These are phyloP conservation scores for Panzeria rudis DNA, from an alignment of 2,888 invertebrate species.

Conservation along the genomic window DNA sequence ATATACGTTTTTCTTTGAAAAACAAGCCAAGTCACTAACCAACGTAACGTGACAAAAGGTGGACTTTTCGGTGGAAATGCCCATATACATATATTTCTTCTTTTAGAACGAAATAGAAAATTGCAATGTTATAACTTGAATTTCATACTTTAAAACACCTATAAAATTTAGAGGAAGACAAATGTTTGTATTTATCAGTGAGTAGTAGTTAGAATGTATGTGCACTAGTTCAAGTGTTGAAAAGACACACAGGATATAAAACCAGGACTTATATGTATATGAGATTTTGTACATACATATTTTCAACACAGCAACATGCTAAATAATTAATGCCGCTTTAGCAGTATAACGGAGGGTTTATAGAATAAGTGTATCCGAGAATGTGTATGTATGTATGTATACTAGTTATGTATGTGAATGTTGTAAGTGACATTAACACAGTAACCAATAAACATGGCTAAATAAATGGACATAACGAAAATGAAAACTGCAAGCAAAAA, in stretches of 20 bases:
- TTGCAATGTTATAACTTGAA: too few species aligned
- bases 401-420: neutral
- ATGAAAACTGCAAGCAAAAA: slow-evolving; percentile 14
- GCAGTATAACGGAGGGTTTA: neutral
- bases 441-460: slow-evolving; percentile 57
- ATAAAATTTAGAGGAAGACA: too few species aligned
- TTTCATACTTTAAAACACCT: too few species aligned
- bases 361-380: neutral
- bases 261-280: slow-evolving; percentile 3
- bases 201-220: too few species aligned
- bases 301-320: slow-evolving; percentile 51
- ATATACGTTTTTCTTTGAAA: too few species aligned
- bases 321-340: slow-evolving; percentile 55
- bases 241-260: slow-evolving; percentile 26
- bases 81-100: too few species aligned
- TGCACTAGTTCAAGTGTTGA: neutral
- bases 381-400: slow-evolving; percentile 1
- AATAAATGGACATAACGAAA: slow-evolving; percentile 31
- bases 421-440: slow-evolving; percentile 37
- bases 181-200: too few species aligned
- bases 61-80: too few species aligned
- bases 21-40: too few species aligned
- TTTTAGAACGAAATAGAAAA: too few species aligned
- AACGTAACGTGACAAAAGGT: too few species aligned
- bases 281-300: slow-evolving; percentile 18